Evolutionary conservation across 2,797 vertebrate genomes (phyloP).

Genomic region (Enteromius paludinosus): DNA sequence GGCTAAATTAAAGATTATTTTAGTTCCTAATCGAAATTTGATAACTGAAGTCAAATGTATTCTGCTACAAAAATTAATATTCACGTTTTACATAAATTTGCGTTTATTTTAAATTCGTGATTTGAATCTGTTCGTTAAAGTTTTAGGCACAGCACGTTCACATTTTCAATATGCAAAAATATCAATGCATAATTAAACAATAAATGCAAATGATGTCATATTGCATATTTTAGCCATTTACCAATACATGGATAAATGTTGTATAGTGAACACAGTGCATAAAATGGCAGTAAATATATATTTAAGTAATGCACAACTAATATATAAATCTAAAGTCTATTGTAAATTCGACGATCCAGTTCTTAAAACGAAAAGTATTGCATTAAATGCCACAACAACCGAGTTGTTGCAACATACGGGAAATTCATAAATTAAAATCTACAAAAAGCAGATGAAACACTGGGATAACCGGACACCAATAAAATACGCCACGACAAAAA

Average conservation of each 20-base stretch:
- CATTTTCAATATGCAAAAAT: constrained; percentile 35
- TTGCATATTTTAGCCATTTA: background rate
- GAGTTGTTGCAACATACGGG: background rate
- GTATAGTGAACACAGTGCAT: background rate
- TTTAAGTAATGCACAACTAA: background rate
- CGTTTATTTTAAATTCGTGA: background rate
- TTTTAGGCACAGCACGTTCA: background rate
- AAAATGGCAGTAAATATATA: background rate
- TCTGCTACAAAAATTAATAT: background rate
- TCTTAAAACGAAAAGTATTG: background rate
- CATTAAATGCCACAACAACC: background rate
- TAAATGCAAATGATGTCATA: constrained; percentile 3
- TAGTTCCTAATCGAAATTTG: background rate
- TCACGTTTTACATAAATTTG: constrained; percentile 24
- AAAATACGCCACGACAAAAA: background rate
- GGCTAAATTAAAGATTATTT: background rate
- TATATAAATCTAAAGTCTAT: background rate
- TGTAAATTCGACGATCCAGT: background rate
- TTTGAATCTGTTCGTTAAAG: background rate
- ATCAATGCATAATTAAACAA: constrained; percentile 17
- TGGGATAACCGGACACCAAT: background rate
- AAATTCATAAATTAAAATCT: background rate
- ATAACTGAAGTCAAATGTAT: background rate
- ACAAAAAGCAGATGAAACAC: background rate
- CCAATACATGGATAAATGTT: background rate